Base-by-base conservation (phyloP, 2,888 invertebrate genomes). In the Xylota sylvarum region DNA sequence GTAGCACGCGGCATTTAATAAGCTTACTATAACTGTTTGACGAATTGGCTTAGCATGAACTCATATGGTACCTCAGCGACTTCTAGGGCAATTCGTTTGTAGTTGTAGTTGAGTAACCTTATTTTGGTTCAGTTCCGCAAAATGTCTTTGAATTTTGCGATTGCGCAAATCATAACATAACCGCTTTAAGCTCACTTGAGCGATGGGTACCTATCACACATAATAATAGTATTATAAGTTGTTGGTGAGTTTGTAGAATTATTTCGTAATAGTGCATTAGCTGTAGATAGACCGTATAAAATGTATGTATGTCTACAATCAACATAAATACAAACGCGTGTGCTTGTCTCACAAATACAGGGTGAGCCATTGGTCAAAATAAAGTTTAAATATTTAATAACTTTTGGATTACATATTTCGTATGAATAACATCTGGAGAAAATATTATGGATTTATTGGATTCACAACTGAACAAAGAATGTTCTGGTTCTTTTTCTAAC, bases 101-200 rank as follows among this genome's bases (percentile, higher is more conserved):
- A 37, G 60, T 14, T 55, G 35, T 73, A 43, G 73, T 64, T 73
- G 60, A 73, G 73, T 74, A 64, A 64, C 40, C 73, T 74, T 64
- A 37, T 74, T 64, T 52, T 50, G 62, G 40, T 10, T 30, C 62
- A 74, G 73, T 74, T 74, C 73, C 73, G 73, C 52, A 64, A 74
- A 52, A 27, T 52, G 30, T 62, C 19, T 60, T 60, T 46, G 14
- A n/a, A n/a, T 35, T 17, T 46, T 5, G 50, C 50, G n/a, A 27
- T 62, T 62, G 50, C 72, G 72, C 72, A 72, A 72, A 60, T 46
- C 35, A n/a, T 73, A 40, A 64, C 62, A 43, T 50, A 74, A 64
- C 73, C 52, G 62, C 62, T 74, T 12, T 65, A 55, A 62, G 52
- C 48, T 32, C 17, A 5, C 50, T 50, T 27, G 40, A 27, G 50